phyloP scores from a whole-genome alignment of 1,140 invertebrate species.

The Megalonaias nervosa region DNA sequence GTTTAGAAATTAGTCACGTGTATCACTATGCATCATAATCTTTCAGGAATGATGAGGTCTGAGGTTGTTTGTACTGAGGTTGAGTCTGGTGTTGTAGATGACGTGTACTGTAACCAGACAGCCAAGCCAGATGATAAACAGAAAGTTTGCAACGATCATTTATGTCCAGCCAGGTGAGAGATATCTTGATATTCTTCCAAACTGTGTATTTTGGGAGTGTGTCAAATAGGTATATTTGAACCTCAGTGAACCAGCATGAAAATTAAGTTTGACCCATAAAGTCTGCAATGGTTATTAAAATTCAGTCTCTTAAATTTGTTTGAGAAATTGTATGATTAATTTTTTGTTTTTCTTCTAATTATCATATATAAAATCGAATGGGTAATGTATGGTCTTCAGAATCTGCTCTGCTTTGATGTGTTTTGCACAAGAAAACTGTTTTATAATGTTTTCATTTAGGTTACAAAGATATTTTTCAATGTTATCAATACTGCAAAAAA shows the following conservation, averaged over 20 bases:
- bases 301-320: neutral
- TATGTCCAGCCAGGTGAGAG: constrained; percentile 80
- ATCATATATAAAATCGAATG: neutral
- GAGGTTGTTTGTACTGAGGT: constrained; percentile 79
- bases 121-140: constrained; percentile 77
- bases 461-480: no score
- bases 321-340: neutral
- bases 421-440: no score
- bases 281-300: neutral
- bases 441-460: no score
- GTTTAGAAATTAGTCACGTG: no score
- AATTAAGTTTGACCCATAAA: neutral
- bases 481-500: no score
- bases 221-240: neutral
- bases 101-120: constrained; percentile 77
- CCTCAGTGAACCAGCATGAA: no score
- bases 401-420: no score
- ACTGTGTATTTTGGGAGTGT: neutral
- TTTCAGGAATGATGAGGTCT: constrained; percentile 73
- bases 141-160: constrained; percentile 79
- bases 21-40: neutral
- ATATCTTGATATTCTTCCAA: neutral
- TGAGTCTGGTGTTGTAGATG: constrained; percentile 78
- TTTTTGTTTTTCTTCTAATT: neutral
- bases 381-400: no score